These are phyloP conservation scores for Limnodromus scolopaceus DNA, from an alignment of 2,797 vertebrate species.

Conservation along the genomic window DNA sequence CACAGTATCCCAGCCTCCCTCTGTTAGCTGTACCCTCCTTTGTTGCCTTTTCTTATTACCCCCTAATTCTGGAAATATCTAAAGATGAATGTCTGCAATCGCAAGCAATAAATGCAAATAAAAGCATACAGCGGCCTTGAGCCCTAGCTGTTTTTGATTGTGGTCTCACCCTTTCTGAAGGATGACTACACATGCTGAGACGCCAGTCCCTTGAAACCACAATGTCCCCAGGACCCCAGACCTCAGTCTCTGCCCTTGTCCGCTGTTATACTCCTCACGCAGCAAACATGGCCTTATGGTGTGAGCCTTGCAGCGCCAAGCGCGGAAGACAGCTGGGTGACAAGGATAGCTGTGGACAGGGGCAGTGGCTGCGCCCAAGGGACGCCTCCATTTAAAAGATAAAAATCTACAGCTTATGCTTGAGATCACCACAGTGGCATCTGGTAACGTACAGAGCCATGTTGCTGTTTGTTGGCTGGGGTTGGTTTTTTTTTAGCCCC, in stretches of 20 bases:
- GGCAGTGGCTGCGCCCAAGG: conserved; percentile 64
- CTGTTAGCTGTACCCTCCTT: not conserved
- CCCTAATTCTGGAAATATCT: not conserved
- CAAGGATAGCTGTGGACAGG: conserved; percentile 71
- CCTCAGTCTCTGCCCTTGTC: conserved; percentile 64
- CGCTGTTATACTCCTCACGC: conserved; percentile 45
- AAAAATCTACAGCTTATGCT: conserved; percentile 70
- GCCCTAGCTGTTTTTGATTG: not conserved
- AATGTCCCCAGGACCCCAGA: conserved; percentile 59
- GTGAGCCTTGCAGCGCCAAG: conserved; percentile 54
- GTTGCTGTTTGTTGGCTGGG: not conserved
- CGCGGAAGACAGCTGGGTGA: conserved; percentile 21
- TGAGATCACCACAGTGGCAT: conserved; percentile 52
- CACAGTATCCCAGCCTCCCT: not conserved
- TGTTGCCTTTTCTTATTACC: conserved; percentile 17
- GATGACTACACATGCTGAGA: not conserved
- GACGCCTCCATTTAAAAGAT: conserved; percentile 50
- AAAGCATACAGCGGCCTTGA: not conserved
- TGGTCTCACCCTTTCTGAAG: not conserved
- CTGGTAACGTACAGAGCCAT: not conserved
- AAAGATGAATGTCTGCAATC: not conserved
- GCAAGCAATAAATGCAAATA: conserved; percentile 15
- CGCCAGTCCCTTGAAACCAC: conserved; percentile 10
- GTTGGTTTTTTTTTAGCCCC: not conserved
- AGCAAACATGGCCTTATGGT: not conserved